Evolutionary conservation across 1,140 invertebrate genomes (phyloP).

Genomic region (Macrobrachium nipponense): DNA sequence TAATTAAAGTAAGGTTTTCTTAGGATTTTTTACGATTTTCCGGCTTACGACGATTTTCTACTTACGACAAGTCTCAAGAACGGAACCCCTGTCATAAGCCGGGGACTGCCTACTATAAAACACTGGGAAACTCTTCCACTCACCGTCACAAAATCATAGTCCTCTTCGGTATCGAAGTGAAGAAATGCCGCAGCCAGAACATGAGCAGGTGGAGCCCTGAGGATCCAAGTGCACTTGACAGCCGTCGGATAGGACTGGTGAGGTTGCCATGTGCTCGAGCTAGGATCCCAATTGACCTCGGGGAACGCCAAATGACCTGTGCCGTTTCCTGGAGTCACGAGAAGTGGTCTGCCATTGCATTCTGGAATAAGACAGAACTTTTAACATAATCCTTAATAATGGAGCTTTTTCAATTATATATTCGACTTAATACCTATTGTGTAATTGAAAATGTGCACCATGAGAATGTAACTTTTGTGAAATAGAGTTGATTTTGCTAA

Average conservation of each 20-base stretch:
- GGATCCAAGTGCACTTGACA: conserved; percentile 41
- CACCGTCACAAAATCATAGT: conserved; percentile 45
- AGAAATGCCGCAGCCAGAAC: conserved; percentile 31
- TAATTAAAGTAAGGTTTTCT: no score
- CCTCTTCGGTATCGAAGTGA: conserved; percentile 43
- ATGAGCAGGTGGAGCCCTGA: conserved; percentile 37
- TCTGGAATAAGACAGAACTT: conserved; percentile 4
- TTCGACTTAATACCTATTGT: no score
- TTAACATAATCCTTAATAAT: no score
- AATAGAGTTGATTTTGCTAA: no score
- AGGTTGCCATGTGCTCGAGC: conserved; percentile 3
- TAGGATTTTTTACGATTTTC: no score
- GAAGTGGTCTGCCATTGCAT: conserved; percentile 23
- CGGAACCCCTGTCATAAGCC: no score
- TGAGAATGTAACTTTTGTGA: neutral
- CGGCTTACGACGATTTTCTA: no score
- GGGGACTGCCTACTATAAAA: no score
- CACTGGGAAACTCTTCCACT: neutral
- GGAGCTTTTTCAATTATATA: no score
- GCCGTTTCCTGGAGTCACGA: conserved; percentile 30
- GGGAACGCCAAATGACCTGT: conserved; percentile 40
- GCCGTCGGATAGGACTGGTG: conserved; percentile 37
- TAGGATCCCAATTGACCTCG: conserved; percentile 39
- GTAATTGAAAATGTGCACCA: neutral
- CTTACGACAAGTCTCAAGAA: no score